Evolutionary conservation across 2,113 vertebrate species (phyloP), one percentile per base, ranked within the genome.

Genomic region (Corythornis cristatus): DNA sequence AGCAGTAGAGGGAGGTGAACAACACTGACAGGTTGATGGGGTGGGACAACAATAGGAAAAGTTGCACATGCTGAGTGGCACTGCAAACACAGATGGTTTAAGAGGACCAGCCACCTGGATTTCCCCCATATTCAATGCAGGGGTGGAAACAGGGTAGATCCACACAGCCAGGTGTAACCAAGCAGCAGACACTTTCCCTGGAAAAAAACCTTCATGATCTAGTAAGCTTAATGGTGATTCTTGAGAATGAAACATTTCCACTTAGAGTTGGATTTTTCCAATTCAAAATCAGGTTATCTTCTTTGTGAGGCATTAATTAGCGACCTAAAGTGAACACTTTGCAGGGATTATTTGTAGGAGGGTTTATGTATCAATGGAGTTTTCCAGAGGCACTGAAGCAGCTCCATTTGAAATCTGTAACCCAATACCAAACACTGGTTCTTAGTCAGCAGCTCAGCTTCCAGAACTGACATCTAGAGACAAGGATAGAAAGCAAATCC

Each of bases 391-490:
- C 62, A 23, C 81, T 43, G 40, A 21, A 33, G 73, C 11, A n/a
- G 61, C 77, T 72, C n/a, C 73, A 84, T 22, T 18, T n/a, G 60
- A 65, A 75, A 72, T 22, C 77, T 53, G 62, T 3, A 92, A 67
- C 40, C 73, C 61, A 84, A 5, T 46, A 15, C 67, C 40, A 46
- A 70, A 10, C 26, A 0, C 40, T 25, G 46, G 53, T 91, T 62
- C 93, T 91, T 64, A 88, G 75, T 89, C 78, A 96, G 95, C 87
- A 89, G 0, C 46, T 93, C 79, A 50, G 56, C 82, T 88, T 80
- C 75, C 2, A 64, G 48, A 89, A 28, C 81, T 58, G 88, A 81
- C 72, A 78, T 42, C 87, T 42, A 46, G 42, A 80, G 67, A 73
- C 81, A 70, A 33, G 58, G 70, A 57, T 15, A 86, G 89, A 94